phyloP scores from a whole-genome alignment of 2,888 invertebrate genomes.

The Mesorhabditis spiculigera region DNA sequence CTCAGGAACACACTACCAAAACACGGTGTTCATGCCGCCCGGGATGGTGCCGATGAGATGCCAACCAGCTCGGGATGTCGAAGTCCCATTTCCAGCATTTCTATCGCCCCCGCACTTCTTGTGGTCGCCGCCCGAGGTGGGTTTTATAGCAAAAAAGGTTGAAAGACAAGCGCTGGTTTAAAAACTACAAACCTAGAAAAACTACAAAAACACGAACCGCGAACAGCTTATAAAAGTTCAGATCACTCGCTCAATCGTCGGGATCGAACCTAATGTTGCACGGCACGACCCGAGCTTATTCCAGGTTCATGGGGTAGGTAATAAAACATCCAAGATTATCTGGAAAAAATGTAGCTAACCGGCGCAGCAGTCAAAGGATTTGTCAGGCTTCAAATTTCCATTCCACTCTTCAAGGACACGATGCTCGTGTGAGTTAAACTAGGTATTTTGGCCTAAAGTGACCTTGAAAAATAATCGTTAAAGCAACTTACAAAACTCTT shows the following conservation, averaged over 20 bases:
- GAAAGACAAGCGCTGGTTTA: too few relatives aligned
- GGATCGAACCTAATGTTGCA: not conserved
- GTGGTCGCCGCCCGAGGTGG: not conserved
- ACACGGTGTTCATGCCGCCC: not conserved
- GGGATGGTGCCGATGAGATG: not conserved
- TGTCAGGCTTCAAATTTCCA: not conserved
- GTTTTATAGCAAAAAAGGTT: too few relatives aligned
- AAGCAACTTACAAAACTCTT: too few relatives aligned
- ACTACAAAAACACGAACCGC: too few relatives aligned
- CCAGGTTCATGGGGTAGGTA: not conserved
- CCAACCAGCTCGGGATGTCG: slow-evolving; percentile 2
- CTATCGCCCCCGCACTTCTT: not conserved
- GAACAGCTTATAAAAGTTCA: too few relatives aligned
- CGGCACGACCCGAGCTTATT: not conserved
- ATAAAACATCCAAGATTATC: too few relatives aligned
- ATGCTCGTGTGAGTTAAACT: not conserved
- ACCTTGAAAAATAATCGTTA: not conserved
- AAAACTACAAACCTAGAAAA: too few relatives aligned
- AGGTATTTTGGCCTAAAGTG: not conserved
- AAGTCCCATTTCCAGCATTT: not conserved
- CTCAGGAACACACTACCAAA: not conserved
- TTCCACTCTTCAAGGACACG: not conserved
- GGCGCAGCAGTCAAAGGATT: not conserved
- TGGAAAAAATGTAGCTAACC: too few relatives aligned
- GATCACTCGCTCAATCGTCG: not conserved